Conservation (phyloP, 1,140 invertebrate species). For the Adelges cooleyi region DNA sequence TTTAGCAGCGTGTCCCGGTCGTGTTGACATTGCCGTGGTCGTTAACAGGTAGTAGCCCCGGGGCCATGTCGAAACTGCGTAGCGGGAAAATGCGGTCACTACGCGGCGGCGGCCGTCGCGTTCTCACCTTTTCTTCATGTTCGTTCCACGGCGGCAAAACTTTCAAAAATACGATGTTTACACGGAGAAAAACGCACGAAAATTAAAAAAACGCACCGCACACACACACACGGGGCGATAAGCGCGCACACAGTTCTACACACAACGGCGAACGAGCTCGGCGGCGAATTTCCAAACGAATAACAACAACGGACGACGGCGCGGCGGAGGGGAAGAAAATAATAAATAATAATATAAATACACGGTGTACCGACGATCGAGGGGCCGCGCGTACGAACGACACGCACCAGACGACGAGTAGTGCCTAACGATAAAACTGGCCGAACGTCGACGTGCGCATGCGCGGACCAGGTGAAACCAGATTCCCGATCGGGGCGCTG, state of each 20-base stretch:
- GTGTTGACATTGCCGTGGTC: not conserved
- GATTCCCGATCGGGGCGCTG: constrained; percentile 3
- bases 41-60: not conserved
- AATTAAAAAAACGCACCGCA: not conserved
- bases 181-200: not conserved
- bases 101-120: not conserved
- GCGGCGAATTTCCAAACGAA: constrained; percentile 8
- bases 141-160: not conserved
- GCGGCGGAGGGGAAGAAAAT: not conserved
- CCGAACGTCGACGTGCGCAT: not conserved
- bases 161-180: no score
- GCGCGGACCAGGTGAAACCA: constrained; percentile 25
- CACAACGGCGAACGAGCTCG: not conserved
- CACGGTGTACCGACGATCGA: not conserved
- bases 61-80: not conserved
- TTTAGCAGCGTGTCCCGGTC: not conserved
- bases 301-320: not conserved
- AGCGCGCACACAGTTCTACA: not conserved
- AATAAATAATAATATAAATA: not conserved
- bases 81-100: not conserved
- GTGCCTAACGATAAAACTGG: constrained; percentile 25
- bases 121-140: not conserved
- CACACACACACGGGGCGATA: not conserved
- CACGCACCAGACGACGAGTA: constrained; percentile 22
- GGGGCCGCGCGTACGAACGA: constrained; percentile 9